A percentile compares a stretch with the other conserved stretches of the same genome.
Conservation (phyloP, 2,888 invertebrate species). For the Quadroppia sp. region DNA sequence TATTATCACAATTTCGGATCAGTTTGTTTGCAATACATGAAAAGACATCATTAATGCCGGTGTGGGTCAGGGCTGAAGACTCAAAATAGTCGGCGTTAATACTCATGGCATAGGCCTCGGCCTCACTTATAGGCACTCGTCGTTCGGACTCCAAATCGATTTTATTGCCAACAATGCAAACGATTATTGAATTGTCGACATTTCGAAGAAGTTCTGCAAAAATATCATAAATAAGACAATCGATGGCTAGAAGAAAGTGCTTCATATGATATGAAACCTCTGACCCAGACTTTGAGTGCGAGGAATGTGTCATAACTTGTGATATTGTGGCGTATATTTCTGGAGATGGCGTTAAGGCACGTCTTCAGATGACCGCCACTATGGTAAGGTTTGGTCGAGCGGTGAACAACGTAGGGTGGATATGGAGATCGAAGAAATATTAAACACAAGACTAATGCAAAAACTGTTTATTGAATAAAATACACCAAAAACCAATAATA, state of each 20-base stretch:
- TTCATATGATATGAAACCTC: conserved; percentile 48
- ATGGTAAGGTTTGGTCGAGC: too few species aligned
- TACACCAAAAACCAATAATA: too few species aligned
- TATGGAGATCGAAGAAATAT: too few species aligned
- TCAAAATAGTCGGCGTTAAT: conserved; percentile 69
- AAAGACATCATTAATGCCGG: conserved; percentile 6
- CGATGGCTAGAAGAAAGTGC: too few species aligned
- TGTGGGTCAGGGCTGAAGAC: conserved; percentile 67
- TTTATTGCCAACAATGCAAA: conserved; percentile 83
- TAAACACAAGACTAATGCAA: too few species aligned
- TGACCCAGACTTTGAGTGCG: conserved; percentile 77
- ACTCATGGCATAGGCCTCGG: conserved; percentile 10
- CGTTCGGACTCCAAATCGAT: conserved; percentile 66
- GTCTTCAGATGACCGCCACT: too few species aligned
- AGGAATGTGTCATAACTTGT: conserved; percentile 66
- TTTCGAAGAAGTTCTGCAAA: conserved; percentile 62
- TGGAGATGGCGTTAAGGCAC: too few species aligned
- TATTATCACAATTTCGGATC: not conserved
- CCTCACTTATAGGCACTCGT: conserved; percentile 54
- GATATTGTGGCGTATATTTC: too few species aligned
- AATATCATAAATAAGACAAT: too few species aligned
- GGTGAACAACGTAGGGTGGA: too few species aligned
- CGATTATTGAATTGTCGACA: conserved; percentile 70
- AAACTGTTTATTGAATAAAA: too few species aligned
- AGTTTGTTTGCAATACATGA: conserved; percentile 18